Conservation (phyloP, 2,888 invertebrate genomes). For the Chaetoderma sp. region DNA sequence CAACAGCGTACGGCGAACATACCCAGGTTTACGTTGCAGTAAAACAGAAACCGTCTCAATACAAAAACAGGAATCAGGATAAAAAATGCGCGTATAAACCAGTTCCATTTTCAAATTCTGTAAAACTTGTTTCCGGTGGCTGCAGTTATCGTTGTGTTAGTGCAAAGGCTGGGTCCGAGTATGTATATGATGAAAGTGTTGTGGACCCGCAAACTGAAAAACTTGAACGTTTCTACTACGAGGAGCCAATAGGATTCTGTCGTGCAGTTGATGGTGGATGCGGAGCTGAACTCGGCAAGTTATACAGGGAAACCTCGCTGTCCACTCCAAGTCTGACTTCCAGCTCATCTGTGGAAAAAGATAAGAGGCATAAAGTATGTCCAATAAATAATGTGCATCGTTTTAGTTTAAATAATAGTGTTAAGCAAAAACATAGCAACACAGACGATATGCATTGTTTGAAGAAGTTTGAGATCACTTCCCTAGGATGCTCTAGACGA, state of each 20-base stretch:
- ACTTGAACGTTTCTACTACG: slow-evolving; percentile 58
- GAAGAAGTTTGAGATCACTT: not conserved
- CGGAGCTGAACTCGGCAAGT: not conserved
- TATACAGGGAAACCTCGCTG: slow-evolving; percentile 20
- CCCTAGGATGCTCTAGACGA: too few species aligned
- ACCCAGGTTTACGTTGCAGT: not conserved
- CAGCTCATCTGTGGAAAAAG: not conserved
- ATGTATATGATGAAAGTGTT: slow-evolving; percentile 65
- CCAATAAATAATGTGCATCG: too few species aligned
- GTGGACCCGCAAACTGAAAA: slow-evolving; percentile 62
- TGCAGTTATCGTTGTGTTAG: too few species aligned
- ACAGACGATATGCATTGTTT: not conserved
- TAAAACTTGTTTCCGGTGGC: too few species aligned
- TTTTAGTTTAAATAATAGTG: too few species aligned
- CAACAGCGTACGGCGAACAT: not conserved
- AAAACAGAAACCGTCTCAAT: not conserved
- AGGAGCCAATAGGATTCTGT: slow-evolving; percentile 39
- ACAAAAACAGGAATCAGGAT: not conserved
- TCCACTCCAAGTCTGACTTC: not conserved
- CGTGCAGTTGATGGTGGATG: slow-evolving; percentile 4
- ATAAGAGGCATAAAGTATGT: slow-evolving; percentile 14
- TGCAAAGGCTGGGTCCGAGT: slow-evolving; percentile 39
- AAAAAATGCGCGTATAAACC: slow-evolving; percentile 1
- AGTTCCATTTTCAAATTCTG: not conserved
- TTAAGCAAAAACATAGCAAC: not conserved